These are phyloP conservation scores for Polypedilum vanderplanki DNA, from an alignment of 1,140 invertebrate genomes.

Conservation along the genomic window DNA sequence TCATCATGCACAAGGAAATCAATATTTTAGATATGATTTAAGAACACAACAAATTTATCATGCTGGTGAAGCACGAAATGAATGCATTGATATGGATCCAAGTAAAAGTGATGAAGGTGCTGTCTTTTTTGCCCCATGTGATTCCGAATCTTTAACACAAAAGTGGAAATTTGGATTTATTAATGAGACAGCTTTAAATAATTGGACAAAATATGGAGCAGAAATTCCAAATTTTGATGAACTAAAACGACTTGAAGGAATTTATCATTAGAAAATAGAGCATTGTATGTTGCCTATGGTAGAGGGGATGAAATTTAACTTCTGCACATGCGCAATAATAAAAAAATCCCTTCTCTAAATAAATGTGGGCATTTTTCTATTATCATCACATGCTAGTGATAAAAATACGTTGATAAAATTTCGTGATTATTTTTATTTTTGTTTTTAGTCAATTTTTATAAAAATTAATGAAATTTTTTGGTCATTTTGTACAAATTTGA, in stretches of 20 bases:
- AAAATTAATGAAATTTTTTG: too few relatives aligned
- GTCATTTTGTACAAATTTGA: too few relatives aligned
- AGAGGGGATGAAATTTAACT: too few relatives aligned
- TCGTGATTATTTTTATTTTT: too few relatives aligned
- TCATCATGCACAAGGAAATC: slow-evolving; percentile 68
- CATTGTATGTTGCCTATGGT: too few relatives aligned
- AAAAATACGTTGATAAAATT: too few relatives aligned
- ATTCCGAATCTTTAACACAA: slow-evolving; percentile 58
- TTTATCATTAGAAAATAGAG: too few relatives aligned
- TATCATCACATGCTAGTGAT: too few relatives aligned
- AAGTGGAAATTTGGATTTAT: slow-evolving; percentile 68
- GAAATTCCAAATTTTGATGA: neutral
- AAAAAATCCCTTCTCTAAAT: too few relatives aligned
- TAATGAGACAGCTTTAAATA: slow-evolving; percentile 51
- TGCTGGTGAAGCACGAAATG: slow-evolving; percentile 52
- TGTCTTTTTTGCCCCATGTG: slow-evolving; percentile 64
- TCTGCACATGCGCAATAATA: too few relatives aligned
- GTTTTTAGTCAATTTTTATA: too few relatives aligned
- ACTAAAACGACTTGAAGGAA: neutral
- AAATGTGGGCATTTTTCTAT: too few relatives aligned
- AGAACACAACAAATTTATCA: slow-evolving; percentile 61
- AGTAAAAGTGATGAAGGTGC: slow-evolving; percentile 40
- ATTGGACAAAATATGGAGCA: neutral
- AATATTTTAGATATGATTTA: slow-evolving; percentile 67
- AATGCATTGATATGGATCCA: slow-evolving; percentile 59